Evolutionary conservation across 2,113 vertebrate species (phyloP).

Genomic region (Anser cygnoides): DNA sequence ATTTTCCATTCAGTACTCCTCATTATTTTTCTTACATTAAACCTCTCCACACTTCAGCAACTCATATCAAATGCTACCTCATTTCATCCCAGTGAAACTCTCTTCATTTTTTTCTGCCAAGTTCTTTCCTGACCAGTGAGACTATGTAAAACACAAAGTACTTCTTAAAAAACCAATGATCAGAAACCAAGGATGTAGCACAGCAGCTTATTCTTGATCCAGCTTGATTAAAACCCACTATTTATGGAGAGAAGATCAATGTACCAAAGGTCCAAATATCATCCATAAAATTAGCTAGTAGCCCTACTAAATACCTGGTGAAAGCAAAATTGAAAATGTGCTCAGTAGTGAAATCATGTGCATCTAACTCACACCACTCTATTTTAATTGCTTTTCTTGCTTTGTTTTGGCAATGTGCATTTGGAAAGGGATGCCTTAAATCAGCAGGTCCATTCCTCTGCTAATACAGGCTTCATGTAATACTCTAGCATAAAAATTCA

Average conservation of each 20-base stretch:
- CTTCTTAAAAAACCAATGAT: background rate
- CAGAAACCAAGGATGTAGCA: background rate
- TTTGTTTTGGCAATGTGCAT: background rate
- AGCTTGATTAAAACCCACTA: background rate
- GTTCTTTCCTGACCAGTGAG: background rate
- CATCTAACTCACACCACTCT: fast-evolving
- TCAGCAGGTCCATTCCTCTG: background rate
- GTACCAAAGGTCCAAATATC: background rate
- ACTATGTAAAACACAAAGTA: background rate
- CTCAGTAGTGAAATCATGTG: background rate
- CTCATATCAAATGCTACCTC: background rate
- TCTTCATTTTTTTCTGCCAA: background rate
- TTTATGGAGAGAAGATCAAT: background rate
- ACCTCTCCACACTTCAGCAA: background rate
- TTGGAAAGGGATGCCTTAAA: background rate
- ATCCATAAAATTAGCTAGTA: background rate
- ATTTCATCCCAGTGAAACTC: background rate
- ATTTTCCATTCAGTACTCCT: background rate
- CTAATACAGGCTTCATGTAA: background rate
- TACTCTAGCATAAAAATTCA: background rate
- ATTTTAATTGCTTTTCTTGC: background rate
- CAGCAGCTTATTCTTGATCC: background rate
- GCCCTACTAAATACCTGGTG: background rate
- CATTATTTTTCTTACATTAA: background rate
- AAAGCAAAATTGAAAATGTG: background rate